Conservation (phyloP, 1,140 invertebrate genomes). For the Drosophila burlai region DNA sequence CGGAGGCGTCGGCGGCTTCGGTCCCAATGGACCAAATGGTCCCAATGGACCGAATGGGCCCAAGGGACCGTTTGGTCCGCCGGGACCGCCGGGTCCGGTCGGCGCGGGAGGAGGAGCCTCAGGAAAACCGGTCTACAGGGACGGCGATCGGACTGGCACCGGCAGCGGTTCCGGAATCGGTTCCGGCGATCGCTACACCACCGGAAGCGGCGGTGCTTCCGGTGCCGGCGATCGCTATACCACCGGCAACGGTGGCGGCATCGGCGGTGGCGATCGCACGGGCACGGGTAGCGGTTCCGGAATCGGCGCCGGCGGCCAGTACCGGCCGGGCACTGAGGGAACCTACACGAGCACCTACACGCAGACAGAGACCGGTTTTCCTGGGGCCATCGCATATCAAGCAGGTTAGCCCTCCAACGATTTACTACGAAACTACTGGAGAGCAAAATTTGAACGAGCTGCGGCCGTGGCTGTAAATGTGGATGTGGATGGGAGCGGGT, state of each 20-base stretch:
- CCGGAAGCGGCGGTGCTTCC: conserved; percentile 34
- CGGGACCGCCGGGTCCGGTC: conserved; percentile 70
- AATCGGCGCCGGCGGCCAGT: conserved; percentile 32
- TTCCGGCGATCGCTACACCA: conserved; percentile 34
- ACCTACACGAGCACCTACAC: conserved; percentile 62
- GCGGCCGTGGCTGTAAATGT: neutral
- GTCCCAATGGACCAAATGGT: conserved; percentile 57
- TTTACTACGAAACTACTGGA: conserved; percentile 31
- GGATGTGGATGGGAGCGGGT: conserved; percentile 5
- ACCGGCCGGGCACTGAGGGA: conserved; percentile 46
- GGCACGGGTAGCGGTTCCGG: conserved; percentile 37
- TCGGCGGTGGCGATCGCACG: conserved; percentile 35
- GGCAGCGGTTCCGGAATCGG: conserved; percentile 55
- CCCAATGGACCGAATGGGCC: conserved; percentile 60
- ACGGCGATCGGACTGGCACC: conserved; percentile 54
- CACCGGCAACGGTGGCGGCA: conserved; percentile 39
- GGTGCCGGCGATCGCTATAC: conserved; percentile 28
- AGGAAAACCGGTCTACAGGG: conserved; percentile 75
- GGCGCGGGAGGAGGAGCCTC: conserved; percentile 71
- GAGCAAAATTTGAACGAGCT: conserved; percentile 73
- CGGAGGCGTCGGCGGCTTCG: conserved; percentile 56
- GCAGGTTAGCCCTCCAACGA: conserved; percentile 76
- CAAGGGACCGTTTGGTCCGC: conserved; percentile 65
- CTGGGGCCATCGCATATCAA: conserved; percentile 75
- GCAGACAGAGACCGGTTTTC: conserved; percentile 77